Conservation (phyloP, 2,888 invertebrate genomes). For the Agriopis leucophaearia region DNA sequence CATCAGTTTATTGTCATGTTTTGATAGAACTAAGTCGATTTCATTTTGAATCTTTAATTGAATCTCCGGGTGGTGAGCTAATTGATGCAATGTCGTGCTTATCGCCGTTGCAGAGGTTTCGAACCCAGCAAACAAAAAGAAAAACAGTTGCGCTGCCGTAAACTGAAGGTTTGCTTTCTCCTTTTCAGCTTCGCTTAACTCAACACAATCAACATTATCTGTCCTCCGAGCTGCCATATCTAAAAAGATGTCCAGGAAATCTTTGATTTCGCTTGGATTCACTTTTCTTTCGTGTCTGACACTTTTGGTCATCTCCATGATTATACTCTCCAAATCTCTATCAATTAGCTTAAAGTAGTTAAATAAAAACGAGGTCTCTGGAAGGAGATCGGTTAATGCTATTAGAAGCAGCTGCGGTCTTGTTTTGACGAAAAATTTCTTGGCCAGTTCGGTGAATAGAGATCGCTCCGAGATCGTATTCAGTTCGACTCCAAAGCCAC, state of each 20-base stretch:
- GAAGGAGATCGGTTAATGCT: conserved; percentile 33
- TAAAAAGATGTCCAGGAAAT: conserved; percentile 55
- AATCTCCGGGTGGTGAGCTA: conserved; percentile 59
- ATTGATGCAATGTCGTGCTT: conserved; percentile 55
- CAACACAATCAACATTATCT: neutral
- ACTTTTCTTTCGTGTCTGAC: conserved; percentile 42
- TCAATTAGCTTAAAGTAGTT: conserved; percentile 33
- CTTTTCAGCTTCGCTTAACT: neutral
- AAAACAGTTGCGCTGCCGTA: conserved; percentile 52
- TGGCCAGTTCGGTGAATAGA: conserved; percentile 27
- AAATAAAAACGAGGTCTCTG: conserved; percentile 17
- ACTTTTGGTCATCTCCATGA: conserved; percentile 35
- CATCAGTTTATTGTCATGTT: conserved; percentile 50
- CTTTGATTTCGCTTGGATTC: conserved; percentile 52
- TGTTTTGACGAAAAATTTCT: conserved; percentile 32
- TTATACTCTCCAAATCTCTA: conserved; percentile 27
- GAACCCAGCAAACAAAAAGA: conserved; percentile 54
- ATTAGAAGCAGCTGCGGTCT: conserved; percentile 26
- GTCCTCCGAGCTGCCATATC: conserved; percentile 48
- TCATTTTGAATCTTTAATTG: conserved; percentile 61
- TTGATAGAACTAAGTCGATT: conserved; percentile 53
- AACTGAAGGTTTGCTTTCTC: conserved; percentile 37
- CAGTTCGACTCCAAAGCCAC: conserved; percentile 55
- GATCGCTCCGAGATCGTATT: conserved; percentile 29
- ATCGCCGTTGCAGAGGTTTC: conserved; percentile 57